These are phyloP conservation scores for Leptodactylus fallax DNA, from an alignment of 2,797 vertebrate species.

Conservation along the genomic window DNA sequence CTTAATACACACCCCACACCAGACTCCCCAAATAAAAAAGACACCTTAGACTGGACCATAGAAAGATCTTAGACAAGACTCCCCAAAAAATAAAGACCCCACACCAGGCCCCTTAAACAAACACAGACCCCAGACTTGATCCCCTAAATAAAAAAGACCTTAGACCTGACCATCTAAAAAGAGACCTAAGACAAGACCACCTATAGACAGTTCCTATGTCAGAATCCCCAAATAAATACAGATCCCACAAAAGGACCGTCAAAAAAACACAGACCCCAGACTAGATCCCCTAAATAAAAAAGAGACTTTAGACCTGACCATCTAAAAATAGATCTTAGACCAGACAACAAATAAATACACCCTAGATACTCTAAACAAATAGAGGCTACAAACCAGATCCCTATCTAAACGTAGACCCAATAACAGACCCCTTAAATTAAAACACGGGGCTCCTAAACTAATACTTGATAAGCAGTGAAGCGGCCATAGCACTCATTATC, in stretches of 20 bases:
- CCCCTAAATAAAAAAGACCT: not conserved
- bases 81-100: not conserved
- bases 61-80: not conserved
- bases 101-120: not conserved
- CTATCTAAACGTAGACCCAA: not conserved
- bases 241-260: no score
- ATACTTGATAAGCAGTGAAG: no score
- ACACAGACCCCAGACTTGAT: not conserved
- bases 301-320: no score
- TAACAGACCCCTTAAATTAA: not conserved
- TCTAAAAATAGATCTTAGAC: no score
- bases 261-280: not conserved
- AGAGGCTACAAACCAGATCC: no score
- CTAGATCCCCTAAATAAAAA: not conserved
- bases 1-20: not conserved
- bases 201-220: not conserved
- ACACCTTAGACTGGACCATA: not conserved
- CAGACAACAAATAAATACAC: no score
- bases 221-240: not conserved
- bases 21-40: not conserved
- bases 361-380: no score
- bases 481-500: no score
- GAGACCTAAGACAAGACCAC: not conserved
- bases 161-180: not conserved
- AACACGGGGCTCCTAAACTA: no score